Evolutionary conservation across 1,140 invertebrate species (phyloP), one percentile per base, ranked within the genome.

Genomic region (Cotesia vestalis): DNA sequence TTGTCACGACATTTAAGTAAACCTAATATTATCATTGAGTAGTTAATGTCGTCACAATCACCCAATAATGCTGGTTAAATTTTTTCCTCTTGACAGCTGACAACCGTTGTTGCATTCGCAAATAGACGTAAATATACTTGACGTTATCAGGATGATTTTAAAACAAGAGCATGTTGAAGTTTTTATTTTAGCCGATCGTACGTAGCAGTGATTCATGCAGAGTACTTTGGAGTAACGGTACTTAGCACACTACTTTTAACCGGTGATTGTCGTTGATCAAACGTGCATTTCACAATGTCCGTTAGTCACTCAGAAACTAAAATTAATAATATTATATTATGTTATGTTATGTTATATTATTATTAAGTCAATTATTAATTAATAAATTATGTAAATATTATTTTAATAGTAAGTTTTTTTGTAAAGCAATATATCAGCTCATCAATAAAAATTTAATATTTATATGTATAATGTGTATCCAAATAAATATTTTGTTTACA

Each of bases 401-500:
- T 27, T 27, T 27, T 27, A 27, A 27, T 27, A 46, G 40, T 46
- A 46, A 9, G 11, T 46, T 46, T 4, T 46, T 46, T 46, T 46
- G 11, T 9, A 46, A 46, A 46, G 6, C 6, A 46, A 46, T 46
- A 6, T 8, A 46, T 46, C 6, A 46, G 11, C 5, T 46, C 6
- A 46, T 46, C 2, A 46, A 46, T 46, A 46, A 46, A 46, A 46
- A 46, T 9, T 46, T 9, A 46, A 46, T 46, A 46, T 46, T 46
- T 46, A 46, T 46, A 11, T 46, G 40, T 46, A 46, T 46, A 46
- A 11, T 46, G 40, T 46, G 11, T 46, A 46, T 46, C 40, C 40
- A 11, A 46, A 11, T 46, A 9, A 46, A 46, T 46, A 46, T 46
- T 69, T 78, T 79, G 76, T 79, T 79, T 79, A 79, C 78, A 71